phyloP scores from a whole-genome alignment of 2,888 invertebrate species.

The Liodrosophila aerea region DNA sequence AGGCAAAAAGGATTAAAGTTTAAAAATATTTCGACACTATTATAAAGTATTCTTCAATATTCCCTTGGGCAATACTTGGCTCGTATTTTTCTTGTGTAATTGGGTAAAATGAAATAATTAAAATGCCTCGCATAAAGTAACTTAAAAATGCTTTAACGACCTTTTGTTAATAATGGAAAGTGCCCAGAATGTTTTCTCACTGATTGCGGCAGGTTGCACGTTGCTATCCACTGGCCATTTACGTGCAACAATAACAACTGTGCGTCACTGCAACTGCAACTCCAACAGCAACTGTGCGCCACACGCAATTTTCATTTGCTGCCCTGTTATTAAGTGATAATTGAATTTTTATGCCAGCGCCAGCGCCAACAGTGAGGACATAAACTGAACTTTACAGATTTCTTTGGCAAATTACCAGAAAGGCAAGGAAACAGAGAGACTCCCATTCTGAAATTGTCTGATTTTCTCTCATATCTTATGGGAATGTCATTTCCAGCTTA shows the following conservation, averaged over 20 bases:
- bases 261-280: constrained; percentile 2
- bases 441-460: no score
- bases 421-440: constrained; percentile 18
- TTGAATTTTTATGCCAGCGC: constrained; percentile 73
- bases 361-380: constrained; percentile 14
- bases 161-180: constrained; percentile 74
- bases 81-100: constrained; percentile 53
- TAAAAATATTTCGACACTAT: constrained; percentile 3
- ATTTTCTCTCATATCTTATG: no score
- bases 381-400: constrained; percentile 40
- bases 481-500: no score
- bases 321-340: constrained; percentile 72
- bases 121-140: constrained; percentile 63
- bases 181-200: constrained; percentile 54
- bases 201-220: constrained; percentile 31
- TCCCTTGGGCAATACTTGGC: constrained; percentile 10
- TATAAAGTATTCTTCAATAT: constrained; percentile 24
- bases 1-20: no score
- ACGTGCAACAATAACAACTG: constrained; percentile 34
- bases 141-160: constrained; percentile 73
- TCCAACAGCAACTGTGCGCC: constrained; percentile 28
- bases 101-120: constrained; percentile 72
- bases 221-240: constrained; percentile 29
- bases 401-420: constrained; percentile 34
- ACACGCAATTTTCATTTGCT: constrained; percentile 66